Evolutionary conservation across 2,888 invertebrate species (phyloP).

Genomic region (Caenorhabditis sp.): DNA sequence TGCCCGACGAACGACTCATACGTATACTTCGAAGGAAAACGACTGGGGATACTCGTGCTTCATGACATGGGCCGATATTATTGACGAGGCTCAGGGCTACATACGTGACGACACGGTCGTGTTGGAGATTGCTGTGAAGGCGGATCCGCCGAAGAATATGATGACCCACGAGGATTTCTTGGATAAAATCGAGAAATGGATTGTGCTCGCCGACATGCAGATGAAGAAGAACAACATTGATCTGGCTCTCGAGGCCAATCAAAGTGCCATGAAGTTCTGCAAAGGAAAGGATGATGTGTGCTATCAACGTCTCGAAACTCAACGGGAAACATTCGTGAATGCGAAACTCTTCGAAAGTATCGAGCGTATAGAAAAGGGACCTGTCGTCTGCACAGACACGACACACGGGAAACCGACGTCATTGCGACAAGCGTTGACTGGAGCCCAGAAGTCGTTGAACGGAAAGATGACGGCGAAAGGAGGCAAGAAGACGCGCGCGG

Average conservation of each 20-base stretch:
- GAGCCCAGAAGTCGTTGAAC: slow-evolving; percentile 63
- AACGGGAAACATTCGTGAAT: slow-evolving; percentile 75
- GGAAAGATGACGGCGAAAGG: slow-evolving; percentile 57
- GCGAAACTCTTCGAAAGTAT: slow-evolving; percentile 79
- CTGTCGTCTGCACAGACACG: slow-evolving; percentile 32
- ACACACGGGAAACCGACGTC: slow-evolving; percentile 62
- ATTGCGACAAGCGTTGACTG: slow-evolving; percentile 65
- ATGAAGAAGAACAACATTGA: slow-evolving; percentile 76
- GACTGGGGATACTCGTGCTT: slow-evolving; percentile 97
- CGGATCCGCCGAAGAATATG: slow-evolving; percentile 83
- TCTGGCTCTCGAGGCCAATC: slow-evolving; percentile 77
- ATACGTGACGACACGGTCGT: slow-evolving; percentile 91
- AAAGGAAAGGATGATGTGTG: slow-evolving; percentile 76
- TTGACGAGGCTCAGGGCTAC: slow-evolving; percentile 92
- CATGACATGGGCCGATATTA: slow-evolving; percentile 90
- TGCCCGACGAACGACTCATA: slow-evolving; percentile 87
- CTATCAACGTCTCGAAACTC: slow-evolving; percentile 73
- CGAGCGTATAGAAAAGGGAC: slow-evolving; percentile 78
- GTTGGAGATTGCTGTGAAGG: slow-evolving; percentile 85
- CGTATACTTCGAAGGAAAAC: slow-evolving; percentile 93
- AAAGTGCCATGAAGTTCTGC: slow-evolving; percentile 76
- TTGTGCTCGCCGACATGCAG: slow-evolving; percentile 78
- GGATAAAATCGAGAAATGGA: slow-evolving; percentile 78
- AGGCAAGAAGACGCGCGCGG: slow-evolving; percentile 52
- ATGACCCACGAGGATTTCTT: slow-evolving; percentile 79